phyloP scores from a whole-genome alignment of 1,140 invertebrate genomes.

The Phenacoccus solenopsis region DNA sequence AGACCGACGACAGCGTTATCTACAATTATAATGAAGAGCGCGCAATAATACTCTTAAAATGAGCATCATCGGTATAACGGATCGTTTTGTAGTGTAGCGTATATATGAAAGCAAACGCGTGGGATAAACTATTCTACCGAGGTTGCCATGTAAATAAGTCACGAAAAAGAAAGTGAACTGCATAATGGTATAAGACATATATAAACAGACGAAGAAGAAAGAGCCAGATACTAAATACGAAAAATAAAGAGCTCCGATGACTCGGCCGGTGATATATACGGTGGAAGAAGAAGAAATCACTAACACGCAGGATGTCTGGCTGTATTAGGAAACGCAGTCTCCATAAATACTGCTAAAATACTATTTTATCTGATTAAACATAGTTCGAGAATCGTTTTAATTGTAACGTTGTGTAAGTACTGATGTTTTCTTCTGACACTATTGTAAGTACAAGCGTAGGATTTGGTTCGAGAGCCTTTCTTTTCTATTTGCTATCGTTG shows the following conservation, averaged over 20 bases:
- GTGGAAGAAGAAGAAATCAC: too few relatives aligned
- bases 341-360: too few relatives aligned
- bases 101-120: not conserved
- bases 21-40: too few relatives aligned
- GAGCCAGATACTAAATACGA: too few relatives aligned
- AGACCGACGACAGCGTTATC: not conserved
- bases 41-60: not conserved
- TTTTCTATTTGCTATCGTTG: too few relatives aligned
- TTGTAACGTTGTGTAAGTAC: not conserved
- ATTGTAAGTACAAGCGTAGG: too few relatives aligned
- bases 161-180: conserved; percentile 1
- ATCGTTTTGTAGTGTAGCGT: not conserved
- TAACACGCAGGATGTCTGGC: too few relatives aligned
- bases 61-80: not conserved
- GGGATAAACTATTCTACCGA: not conserved
- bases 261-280: too few relatives aligned
- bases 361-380: not conserved
- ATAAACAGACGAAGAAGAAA: not conserved
- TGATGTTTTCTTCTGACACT: too few relatives aligned
- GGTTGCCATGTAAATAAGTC: not conserved
- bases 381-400: not conserved
- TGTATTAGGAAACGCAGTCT: too few relatives aligned
- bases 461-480: too few relatives aligned
- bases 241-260: not conserved
- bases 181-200: too few relatives aligned